Base-by-base conservation (phyloP, 2,888 invertebrate species). In the Timema cristinae region DNA sequence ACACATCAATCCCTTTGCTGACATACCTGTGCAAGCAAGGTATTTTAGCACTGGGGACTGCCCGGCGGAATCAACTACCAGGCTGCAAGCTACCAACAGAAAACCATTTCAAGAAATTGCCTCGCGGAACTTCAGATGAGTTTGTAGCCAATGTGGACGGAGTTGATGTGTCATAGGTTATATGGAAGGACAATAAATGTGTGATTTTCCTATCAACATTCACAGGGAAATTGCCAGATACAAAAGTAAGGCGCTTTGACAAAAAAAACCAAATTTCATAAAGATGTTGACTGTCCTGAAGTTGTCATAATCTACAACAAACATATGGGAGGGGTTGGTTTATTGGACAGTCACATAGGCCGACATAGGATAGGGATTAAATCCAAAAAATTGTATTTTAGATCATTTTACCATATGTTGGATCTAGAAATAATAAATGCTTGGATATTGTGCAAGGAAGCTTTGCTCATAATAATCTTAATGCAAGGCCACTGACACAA, bases 381-480 rank as follows among this genome's bases (percentile, higher is more conserved):
- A 63, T 63, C 63, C 48, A 63, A 63, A 63, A 63, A 63, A 63
- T 15, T 15, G 15, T 63, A 63, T 16, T 63, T 63, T 63, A 15
- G 16, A 16, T 13, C 16, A 63, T 63, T 63, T 63, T 63, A 63
- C 48, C 63, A 63, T 48, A 47, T 63, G 13, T 11, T 63, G 11
- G 63, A 63, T 48, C 63, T 63, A 47, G 63, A 7, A 6, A 13
- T 63, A 9, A 63, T 63, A 32, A 63, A 63, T 63, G 63, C 63
- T 63, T 63, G 63, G 63, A 63, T 63, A 63, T 48, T 63, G 63
- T 63, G 16, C 63, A 63, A n/a, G 32, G 63, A 63, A 63, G 63
- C 16, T 32, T 4, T 8, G 11, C 63, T 63, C 6, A 47, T 16
- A 63, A 63, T 6, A 48, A 7, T 63, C 63, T 16, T 6, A 63